Percentiles rank a stretch among this genome's conserved stretches.
phyloP scores from a whole-genome alignment of 1,140 invertebrate genomes.

The Drosophila obscura region DNA sequence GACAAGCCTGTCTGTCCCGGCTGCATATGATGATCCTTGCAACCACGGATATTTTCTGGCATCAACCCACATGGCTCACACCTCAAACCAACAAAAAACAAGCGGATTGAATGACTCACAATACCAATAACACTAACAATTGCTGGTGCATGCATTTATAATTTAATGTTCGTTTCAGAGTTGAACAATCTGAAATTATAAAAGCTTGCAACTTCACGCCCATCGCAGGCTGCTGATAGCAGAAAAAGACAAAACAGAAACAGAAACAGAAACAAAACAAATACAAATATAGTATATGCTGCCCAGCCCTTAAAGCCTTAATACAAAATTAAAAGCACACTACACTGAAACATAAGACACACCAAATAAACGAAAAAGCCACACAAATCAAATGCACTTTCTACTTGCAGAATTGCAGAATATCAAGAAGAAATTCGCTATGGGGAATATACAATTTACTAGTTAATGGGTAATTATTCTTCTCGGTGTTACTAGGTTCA shows the following conservation, averaged over 20 bases:
- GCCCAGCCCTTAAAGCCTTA: background rate
- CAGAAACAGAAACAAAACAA: background rate
- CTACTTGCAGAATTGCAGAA: background rate
- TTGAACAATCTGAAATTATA: conserved; percentile 1
- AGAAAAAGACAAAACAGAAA: background rate
- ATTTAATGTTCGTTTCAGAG: conserved; percentile 33
- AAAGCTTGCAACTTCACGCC: background rate
- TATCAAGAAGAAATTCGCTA: too few relatives aligned
- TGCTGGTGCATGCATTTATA: conserved; percentile 39
- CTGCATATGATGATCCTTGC: conserved; percentile 62
- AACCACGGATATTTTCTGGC: background rate
- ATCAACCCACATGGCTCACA: background rate
- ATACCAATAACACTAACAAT: conserved; percentile 13
- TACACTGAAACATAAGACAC: conserved; percentile 1
- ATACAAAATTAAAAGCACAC: conserved; percentile 4
- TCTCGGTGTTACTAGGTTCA: too few relatives aligned
- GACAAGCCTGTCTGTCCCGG: conserved; percentile 86
- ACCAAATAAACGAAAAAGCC: background rate
- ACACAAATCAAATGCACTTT: background rate
- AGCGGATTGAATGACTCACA: too few relatives aligned
- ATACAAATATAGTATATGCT: background rate
- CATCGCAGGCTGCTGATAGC: too few relatives aligned
- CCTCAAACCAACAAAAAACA: too few relatives aligned
- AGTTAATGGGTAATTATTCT: too few relatives aligned
- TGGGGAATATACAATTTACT: background rate